Base-by-base conservation (phyloP, 2,113 vertebrate genomes). In the Protomyctophum bolini region DNA sequence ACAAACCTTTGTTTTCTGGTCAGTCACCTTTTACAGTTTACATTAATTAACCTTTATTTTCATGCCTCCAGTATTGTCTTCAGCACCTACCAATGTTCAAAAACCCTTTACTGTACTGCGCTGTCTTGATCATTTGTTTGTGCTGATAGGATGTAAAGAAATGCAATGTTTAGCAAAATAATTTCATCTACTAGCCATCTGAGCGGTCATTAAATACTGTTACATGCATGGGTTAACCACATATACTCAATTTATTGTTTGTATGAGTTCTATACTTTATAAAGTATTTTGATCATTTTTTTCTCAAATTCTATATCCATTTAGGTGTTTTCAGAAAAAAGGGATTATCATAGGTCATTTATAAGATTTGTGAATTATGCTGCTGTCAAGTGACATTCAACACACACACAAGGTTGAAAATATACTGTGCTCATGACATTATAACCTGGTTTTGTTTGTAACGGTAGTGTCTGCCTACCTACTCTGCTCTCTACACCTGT, bases 261-360 rank as follows among this genome's bases (percentile, higher is more conserved):
- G 41, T 73, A 41, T 84, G 72, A 73, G 77, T 77, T 83, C 89
- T 81, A 74, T 67, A 76, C 67, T 41, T 80, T 68, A 21, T 21
- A 75, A 71, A 78, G 59, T 72, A 62, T 86, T 70, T 67, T 76
- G 69, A 63, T 58, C 15, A 12, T n/a, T 14, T 66, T 66, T 64
- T 41, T 80, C 10, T 50, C 46, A 54, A 70, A 65, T 50, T 12
- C 14, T 70, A 4, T 70, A 4, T 63, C 14, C 10, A 50, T 50
- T 10, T 8, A 28, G 57, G 28, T 41, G 33, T 41, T 41, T 58
- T 50, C 49, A 50, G 49, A 50, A 8, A 50, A 50, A 50, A 50
- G 10, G 2, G 49, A 50, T 61, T 72, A 1, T 80, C 73, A 63
- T 61, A 11, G 68, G 59, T 67, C 29, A 29, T 69, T 9, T 57